These are phyloP conservation scores for Drosophila pseudotakahashii DNA, from an alignment of 2,888 invertebrate genomes.

Conservation along the genomic window DNA sequence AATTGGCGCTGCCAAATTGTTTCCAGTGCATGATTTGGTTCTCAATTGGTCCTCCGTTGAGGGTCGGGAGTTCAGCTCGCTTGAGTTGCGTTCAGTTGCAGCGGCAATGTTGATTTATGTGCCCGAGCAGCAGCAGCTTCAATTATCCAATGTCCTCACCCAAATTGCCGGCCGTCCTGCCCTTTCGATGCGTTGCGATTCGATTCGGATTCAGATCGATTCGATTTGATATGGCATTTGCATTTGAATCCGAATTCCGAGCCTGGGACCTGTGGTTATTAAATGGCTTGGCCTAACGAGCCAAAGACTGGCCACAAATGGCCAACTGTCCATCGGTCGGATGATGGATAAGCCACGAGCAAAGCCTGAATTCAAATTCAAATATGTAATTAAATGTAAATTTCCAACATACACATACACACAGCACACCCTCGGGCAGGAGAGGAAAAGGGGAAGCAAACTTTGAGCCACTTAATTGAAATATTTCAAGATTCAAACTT, in stretches of 20 bases:
- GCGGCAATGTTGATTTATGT: constrained; percentile 69
- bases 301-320: constrained; percentile 65
- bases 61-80: constrained; percentile 19
- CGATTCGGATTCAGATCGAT: constrained; percentile 31
- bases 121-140: constrained; percentile 58
- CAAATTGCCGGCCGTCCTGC: constrained; percentile 4
- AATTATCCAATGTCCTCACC: constrained; percentile 51
- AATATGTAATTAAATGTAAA: constrained; percentile 79
- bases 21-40: constrained; percentile 64
- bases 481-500: constrained; percentile 81
- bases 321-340: constrained; percentile 13
- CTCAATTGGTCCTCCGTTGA: constrained; percentile 30
- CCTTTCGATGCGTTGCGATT: background rate
- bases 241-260: constrained; percentile 35
- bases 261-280: constrained; percentile 29
- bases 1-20: constrained; percentile 51
- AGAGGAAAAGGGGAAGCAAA: constrained; percentile 53
- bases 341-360: constrained; percentile 50
- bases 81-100: constrained; percentile 30
- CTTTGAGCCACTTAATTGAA: constrained; percentile 82
- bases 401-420: constrained; percentile 49
- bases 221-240: constrained; percentile 53
- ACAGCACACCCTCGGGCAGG: background rate
- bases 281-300: constrained; percentile 71
- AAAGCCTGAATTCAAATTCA: constrained; percentile 54